Conservation (phyloP, 2,888 invertebrate genomes). For the Nephrotoma guestfalica region DNA sequence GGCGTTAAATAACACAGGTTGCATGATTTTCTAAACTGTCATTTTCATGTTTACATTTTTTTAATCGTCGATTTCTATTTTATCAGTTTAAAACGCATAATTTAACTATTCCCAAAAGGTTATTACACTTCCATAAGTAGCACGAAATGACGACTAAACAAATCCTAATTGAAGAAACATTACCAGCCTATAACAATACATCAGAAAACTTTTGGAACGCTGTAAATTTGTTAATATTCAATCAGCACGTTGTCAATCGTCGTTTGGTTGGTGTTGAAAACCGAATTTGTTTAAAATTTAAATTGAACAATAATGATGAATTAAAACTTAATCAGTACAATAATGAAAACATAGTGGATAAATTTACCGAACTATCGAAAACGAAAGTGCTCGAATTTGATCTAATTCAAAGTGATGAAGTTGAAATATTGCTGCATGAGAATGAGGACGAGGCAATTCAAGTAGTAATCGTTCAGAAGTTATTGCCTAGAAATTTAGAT, state of each 20-base stretch:
- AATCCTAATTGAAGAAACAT: background rate
- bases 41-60: background rate
- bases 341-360: background rate
- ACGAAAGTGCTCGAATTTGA: background rate
- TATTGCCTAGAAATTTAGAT: background rate
- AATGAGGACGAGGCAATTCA: background rate
- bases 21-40: background rate
- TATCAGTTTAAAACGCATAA: background rate
- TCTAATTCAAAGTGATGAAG: background rate
- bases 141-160: background rate
- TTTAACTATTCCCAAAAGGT: background rate
- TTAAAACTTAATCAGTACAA: constrained; percentile 4
- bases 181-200: background rate
- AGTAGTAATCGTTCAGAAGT: background rate
- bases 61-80: background rate
- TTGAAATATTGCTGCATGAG: background rate
- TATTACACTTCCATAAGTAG: background rate
- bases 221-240: constrained; percentile 43
- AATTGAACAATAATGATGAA: background rate
- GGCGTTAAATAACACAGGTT: background rate
- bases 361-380: background rate
- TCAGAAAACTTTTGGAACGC: constrained; percentile 46
- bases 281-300: background rate
- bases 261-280: constrained; percentile 40
- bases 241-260: constrained; percentile 58